phyloP scores from a whole-genome alignment of 2,888 invertebrate genomes.

The Smittia sp. region DNA sequence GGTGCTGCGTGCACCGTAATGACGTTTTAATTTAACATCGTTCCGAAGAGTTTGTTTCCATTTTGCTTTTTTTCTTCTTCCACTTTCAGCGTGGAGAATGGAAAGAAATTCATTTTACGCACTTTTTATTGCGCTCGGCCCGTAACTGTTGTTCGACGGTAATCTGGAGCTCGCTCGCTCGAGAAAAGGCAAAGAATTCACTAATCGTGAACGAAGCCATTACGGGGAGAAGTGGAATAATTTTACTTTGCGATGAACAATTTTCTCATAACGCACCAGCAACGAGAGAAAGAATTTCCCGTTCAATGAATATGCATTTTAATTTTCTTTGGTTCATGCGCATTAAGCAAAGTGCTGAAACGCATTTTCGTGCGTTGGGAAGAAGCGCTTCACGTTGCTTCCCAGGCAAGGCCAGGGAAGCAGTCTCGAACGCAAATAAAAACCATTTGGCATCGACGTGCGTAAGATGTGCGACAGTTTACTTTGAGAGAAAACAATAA shows the following conservation, averaged over 20 bases:
- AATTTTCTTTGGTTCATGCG: conserved; percentile 42
- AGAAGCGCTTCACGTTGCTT: neutral
- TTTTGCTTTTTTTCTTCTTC: neutral
- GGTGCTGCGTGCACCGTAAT: neutral
- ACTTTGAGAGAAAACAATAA: too few species aligned
- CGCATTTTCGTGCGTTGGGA: neutral
- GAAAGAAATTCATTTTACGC: conserved; percentile 22
- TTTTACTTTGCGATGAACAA: neutral
- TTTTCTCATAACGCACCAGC: conserved; percentile 23
- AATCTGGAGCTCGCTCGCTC: neutral
- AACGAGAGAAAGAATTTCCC: conserved; percentile 29
- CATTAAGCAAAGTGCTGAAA: conserved; percentile 36
- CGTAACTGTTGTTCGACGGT: neutral
- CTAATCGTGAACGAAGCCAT: neutral
- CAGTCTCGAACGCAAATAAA: too few species aligned
- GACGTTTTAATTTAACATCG: conserved; percentile 27
- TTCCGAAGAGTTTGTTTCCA: neutral
- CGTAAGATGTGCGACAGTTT: too few species aligned
- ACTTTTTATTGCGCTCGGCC: conserved; percentile 15
- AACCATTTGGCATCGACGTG: too few species aligned
- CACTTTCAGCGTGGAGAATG: neutral
- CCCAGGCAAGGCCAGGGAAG: too few species aligned
- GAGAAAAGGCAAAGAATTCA: neutral
- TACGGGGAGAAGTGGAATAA: neutral
- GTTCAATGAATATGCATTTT: conserved; percentile 42